A percentile compares a stretch with the other conserved stretches of the same genome.
These are phyloP conservation scores for Danaus melanippus DNA, from an alignment of 1,140 invertebrate species.

Conservation along the genomic window DNA sequence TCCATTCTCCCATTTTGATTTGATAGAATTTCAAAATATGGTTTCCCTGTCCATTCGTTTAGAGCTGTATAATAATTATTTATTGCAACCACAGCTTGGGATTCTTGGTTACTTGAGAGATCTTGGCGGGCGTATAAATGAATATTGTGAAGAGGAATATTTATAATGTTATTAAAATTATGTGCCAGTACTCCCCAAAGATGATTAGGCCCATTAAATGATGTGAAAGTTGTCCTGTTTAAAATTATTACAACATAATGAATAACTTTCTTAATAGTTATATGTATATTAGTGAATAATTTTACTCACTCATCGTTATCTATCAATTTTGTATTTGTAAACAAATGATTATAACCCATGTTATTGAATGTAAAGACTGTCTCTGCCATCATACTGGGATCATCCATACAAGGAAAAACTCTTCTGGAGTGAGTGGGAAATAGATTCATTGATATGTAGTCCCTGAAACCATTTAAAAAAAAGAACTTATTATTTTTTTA, in stretches of 20 bases:
- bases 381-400: conserved; percentile 73
- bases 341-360: conserved; percentile 31
- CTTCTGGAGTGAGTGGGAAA: conserved; percentile 86
- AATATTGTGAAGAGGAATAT: conserved; percentile 33
- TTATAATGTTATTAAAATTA: conserved; percentile 33
- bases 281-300: too few relatives aligned
- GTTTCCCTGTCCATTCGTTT: conserved; percentile 41
- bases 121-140: conserved; percentile 33
- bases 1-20: conserved; percentile 41
- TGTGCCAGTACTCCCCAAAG: conserved; percentile 58
- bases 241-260: too few relatives aligned
- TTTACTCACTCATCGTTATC: conserved; percentile 40
- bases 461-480: conserved; percentile 56
- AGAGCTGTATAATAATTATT: conserved; percentile 36
- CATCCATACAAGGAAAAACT: conserved; percentile 94
- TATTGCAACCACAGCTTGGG: conserved; percentile 38
- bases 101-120: conserved; percentile 28
- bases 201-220: conserved; percentile 31
- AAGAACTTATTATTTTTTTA: background rate
- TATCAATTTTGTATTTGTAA: conserved; percentile 36
- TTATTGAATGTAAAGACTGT: conserved; percentile 41
- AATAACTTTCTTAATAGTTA: too few relatives aligned
- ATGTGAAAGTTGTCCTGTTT: too few relatives aligned
- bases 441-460: conserved; percentile 84
- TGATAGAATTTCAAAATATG: conserved; percentile 32